These are phyloP conservation scores for Bombus sibiricus DNA, from an alignment of 1,140 invertebrate species.

Conservation along the genomic window DNA sequence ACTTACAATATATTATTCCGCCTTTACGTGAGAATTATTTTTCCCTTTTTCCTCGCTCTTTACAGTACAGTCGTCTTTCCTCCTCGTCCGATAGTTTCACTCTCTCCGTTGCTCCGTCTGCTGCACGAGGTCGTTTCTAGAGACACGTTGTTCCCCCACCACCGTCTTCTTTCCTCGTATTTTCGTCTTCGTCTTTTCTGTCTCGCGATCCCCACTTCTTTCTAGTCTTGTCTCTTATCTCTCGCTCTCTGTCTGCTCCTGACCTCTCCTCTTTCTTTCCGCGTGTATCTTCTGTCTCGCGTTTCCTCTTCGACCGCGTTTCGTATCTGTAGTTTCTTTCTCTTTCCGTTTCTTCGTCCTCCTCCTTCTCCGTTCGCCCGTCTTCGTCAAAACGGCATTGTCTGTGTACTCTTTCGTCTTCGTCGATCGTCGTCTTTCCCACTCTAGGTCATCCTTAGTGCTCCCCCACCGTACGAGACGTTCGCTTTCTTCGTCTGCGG, in stretches of 20 bases:
- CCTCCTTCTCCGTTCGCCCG: slow-evolving; percentile 15
- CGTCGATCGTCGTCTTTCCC: slow-evolving; percentile 14
- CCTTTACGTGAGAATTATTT: neutral
- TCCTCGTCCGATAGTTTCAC: neutral
- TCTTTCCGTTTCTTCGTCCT: slow-evolving; percentile 1
- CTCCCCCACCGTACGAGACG: neutral
- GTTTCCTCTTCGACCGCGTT: neutral
- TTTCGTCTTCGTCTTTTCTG: slow-evolving; percentile 4
- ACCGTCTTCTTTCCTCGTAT: neutral
- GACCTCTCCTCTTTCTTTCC: slow-evolving; percentile 5
- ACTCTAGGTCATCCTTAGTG: slow-evolving; percentile 46
- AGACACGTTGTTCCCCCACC: neutral
- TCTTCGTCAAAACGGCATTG: neutral
- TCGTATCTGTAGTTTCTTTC: neutral
- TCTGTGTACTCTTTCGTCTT: neutral
- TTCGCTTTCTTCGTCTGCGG: slow-evolving; percentile 11
- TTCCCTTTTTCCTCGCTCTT: neutral
- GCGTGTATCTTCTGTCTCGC: neutral
- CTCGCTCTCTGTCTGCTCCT: neutral
- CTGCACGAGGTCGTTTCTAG: neutral
- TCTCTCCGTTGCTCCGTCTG: neutral
- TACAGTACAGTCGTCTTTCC: neutral
- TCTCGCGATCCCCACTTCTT: neutral
- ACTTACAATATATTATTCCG: neutral
- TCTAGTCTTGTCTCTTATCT: neutral